A percentile compares a stretch with the other conserved stretches of the same genome.
These are phyloP conservation scores for Sabatieria punctata DNA, from an alignment of 2,888 invertebrate species.

Conservation along the genomic window DNA sequence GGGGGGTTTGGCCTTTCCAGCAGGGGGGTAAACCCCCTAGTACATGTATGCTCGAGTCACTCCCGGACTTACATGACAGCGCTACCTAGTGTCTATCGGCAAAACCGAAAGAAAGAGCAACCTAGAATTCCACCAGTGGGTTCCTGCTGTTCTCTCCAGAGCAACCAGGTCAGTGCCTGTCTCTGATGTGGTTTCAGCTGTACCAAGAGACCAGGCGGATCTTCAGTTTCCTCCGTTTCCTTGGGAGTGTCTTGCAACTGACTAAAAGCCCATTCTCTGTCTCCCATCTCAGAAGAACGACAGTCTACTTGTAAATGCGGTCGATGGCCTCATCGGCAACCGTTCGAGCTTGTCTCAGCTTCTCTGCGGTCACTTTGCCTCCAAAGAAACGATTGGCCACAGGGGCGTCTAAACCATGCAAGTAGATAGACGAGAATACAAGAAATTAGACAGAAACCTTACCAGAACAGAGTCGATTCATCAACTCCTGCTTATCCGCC, in stretches of 20 bases:
- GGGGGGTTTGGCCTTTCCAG: no score
- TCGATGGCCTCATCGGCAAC: slow-evolving; percentile 17
- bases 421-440: no score
- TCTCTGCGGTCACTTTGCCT: slow-evolving; percentile 24
- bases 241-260: slow-evolving; percentile 1
- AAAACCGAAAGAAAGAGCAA: slow-evolving; percentile 24
- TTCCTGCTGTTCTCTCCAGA: slow-evolving; percentile 65
- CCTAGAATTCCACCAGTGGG: slow-evolving; percentile 74
- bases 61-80: background rate
- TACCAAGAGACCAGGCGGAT: slow-evolving; percentile 5
- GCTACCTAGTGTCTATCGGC: background rate
- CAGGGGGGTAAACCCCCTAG: no score
- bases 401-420: background rate
- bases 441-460: no score
- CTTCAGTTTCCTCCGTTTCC: slow-evolving; percentile 3
- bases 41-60: no score
- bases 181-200: slow-evolving; percentile 61
- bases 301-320: slow-evolving; percentile 17
- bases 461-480: no score
- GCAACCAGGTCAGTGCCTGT: slow-evolving; percentile 67
- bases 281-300: slow-evolving; percentile 12
- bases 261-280: slow-evolving; percentile 8
- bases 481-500: no score
- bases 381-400: slow-evolving; percentile 15
- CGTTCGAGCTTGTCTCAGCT: slow-evolving; percentile 12